Evolutionary conservation across 2,888 invertebrate genomes (phyloP), one percentile per base, ranked within the genome.

Genomic region (Tenthredo livida): DNA sequence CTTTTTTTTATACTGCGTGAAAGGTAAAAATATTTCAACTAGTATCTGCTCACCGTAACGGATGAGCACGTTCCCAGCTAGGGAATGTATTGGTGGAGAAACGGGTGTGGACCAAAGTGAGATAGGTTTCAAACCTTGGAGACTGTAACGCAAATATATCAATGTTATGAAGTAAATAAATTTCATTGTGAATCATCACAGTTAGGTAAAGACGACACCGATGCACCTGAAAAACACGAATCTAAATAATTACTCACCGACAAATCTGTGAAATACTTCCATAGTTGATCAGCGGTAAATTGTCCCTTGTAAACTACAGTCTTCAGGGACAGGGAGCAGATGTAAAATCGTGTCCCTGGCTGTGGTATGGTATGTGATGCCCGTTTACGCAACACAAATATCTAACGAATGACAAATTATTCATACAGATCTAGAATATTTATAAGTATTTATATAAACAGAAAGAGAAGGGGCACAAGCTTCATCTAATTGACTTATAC

Each of bases 71-170:
- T 94, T 99, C 99, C 99, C 99, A 99, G 92, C 98, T 98, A 77
- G 99, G 99, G 93, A 99, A 99, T 40, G 99, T 99, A 94, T 99
- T 99, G 88, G 99, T 99, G 17, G 99, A 99, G 95, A 99, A 99
- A 88, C 99, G 96, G 65, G 99, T 99, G 94, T 99, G 99, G 9
- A 99, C 99, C 92, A 99, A 94, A 67, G 99, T 98, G 93, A 99
- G 94, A 94, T 99, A 99, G 2, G 99, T 98, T 90, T 98, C 97
- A 94, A 97, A 99, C 88, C 96, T 95, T 1, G 97, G 96, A 94
- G 96, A 96, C 97, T 97, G 95, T n/a, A 93, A 89, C 85, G 37
- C 37, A 43, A 85, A 67, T 29, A 37, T 84, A 84, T 84, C 25
- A 43, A 33, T 65, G 65, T 17, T 2, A 17, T 15, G 54, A 58